Evolutionary conservation across 1,140 invertebrate species (phyloP).

Genomic region (Trypoxylus dichotomus): DNA sequence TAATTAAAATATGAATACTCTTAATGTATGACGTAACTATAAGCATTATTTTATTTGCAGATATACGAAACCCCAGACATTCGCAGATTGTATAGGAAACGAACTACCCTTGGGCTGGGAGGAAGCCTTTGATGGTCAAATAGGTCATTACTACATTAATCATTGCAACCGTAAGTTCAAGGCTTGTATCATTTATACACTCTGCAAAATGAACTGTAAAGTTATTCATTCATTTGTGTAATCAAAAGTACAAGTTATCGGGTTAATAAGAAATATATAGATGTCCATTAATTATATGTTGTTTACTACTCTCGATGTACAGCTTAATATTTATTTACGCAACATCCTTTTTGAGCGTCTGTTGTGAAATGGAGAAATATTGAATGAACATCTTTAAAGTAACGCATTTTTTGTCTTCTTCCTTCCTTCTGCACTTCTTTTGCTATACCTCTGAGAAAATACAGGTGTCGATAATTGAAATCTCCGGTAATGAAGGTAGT

Average conservation of each 20-base stretch:
- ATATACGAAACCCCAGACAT: slow-evolving; percentile 93
- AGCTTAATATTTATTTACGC: neutral
- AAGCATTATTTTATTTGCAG: slow-evolving; percentile 62
- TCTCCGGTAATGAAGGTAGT: neutral
- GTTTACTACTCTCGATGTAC: too few relatives aligned
- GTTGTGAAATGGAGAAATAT: too few relatives aligned
- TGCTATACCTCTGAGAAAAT: neutral
- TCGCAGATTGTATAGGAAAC: slow-evolving; percentile 97
- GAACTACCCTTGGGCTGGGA: slow-evolving; percentile 97
- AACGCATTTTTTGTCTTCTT: neutral
- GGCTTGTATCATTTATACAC: neutral
- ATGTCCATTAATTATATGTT: too few relatives aligned
- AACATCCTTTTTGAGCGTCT: neutral
- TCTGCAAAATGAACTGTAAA: neutral
- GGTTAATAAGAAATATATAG: too few relatives aligned
- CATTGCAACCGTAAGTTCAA: slow-evolving; percentile 86
- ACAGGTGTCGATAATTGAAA: slow-evolving; percentile 6
- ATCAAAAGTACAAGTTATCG: neutral
- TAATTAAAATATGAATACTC: too few relatives aligned
- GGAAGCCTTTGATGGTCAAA: slow-evolving; percentile 88
- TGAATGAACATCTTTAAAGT: too few relatives aligned
- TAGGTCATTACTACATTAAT: slow-evolving; percentile 95
- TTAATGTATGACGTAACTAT: neutral
- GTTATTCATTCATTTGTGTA: neutral
- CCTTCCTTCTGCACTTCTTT: neutral